Evolutionary conservation across 2,888 invertebrate species (phyloP).

Genomic region (Scaptomyza parva): DNA sequence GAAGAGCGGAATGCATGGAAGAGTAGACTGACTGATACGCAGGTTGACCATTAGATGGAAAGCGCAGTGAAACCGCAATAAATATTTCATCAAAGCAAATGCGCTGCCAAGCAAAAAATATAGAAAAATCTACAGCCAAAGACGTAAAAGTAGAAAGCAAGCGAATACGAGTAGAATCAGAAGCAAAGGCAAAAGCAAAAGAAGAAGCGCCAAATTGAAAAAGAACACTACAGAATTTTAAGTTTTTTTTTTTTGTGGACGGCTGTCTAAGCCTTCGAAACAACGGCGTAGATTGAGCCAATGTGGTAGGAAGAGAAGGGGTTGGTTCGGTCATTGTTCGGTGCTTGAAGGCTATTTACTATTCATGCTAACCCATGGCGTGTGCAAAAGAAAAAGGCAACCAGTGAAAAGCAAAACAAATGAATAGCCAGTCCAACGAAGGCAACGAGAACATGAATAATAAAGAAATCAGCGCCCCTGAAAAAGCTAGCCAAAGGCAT

Average conservation of each 20-base stretch:
- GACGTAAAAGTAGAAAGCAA: neutral
- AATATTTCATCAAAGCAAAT: constrained; percentile 76
- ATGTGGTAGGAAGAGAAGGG: neutral
- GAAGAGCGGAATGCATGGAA: neutral
- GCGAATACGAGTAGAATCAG: neutral
- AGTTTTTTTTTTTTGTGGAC: constrained; percentile 30
- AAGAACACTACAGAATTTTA: constrained; percentile 26
- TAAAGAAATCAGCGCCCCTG: constrained; percentile 71
- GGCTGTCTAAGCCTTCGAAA: constrained; percentile 37
- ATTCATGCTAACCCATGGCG: constrained; percentile 75
- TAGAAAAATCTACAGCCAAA: neutral
- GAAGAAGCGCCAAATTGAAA: neutral
- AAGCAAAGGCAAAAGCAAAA: neutral
- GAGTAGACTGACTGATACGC: constrained; percentile 53
- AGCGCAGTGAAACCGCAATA: constrained; percentile 66
- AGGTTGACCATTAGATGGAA: constrained; percentile 62
- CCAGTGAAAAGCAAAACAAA: constrained; percentile 66
- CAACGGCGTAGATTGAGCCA: constrained; percentile 39
- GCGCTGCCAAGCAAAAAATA: constrained; percentile 36
- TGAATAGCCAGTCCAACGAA: constrained; percentile 60
- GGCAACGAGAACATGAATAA: constrained; percentile 65
- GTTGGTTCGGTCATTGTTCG: neutral
- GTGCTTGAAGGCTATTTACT: constrained; percentile 61
- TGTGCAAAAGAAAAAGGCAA: constrained; percentile 74
- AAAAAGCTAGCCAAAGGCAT: constrained; percentile 62